Evolutionary conservation across 1,140 invertebrate species (phyloP).

Genomic region (Conus ventricosus): DNA sequence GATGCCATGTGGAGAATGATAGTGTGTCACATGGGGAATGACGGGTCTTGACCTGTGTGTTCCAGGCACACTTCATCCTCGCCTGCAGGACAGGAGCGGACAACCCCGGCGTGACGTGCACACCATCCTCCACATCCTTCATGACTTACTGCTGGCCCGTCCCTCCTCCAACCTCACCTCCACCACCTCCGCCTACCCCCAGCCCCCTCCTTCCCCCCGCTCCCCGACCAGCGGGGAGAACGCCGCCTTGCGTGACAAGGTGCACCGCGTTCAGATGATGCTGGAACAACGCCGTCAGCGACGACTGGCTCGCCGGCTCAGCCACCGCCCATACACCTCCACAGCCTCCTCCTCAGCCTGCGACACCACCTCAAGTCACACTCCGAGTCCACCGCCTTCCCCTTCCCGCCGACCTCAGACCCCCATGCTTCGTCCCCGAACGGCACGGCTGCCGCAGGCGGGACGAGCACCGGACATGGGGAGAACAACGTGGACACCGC

Average conservation of each 20-base stretch:
- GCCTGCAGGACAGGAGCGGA: conserved; percentile 92
- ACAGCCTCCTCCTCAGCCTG: conserved; percentile 19
- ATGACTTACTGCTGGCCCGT: conserved; percentile 92
- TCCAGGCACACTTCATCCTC: conserved; percentile 91
- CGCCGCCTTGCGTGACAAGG: conserved; percentile 87
- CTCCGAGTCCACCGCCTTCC: background rate
- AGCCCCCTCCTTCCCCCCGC: background rate
- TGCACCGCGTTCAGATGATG: conserved; percentile 88
- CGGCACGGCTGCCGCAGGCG: background rate
- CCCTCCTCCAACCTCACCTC: conserved; percentile 70
- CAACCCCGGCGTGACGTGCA: conserved; percentile 93
- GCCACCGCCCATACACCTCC: conserved; percentile 51
- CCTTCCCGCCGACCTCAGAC: background rate
- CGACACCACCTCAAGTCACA: conserved; percentile 21
- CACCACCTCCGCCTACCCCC: background rate
- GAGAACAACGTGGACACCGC: conserved; percentile 38
- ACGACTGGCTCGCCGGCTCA: conserved; percentile 84
- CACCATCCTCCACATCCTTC: conserved; percentile 96
- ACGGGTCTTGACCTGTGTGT: background rate
- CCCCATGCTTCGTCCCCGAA: background rate
- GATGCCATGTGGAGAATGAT: no score
- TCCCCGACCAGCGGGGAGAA: conserved; percentile 77
- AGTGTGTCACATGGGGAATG: no score
- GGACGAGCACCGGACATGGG: background rate
- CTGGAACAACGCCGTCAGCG: conserved; percentile 91